A percentile compares a stretch with the other conserved stretches of the same genome.
Evolutionary conservation across 1,140 invertebrate species (phyloP).

Genomic region (Hyphantria cunea): DNA sequence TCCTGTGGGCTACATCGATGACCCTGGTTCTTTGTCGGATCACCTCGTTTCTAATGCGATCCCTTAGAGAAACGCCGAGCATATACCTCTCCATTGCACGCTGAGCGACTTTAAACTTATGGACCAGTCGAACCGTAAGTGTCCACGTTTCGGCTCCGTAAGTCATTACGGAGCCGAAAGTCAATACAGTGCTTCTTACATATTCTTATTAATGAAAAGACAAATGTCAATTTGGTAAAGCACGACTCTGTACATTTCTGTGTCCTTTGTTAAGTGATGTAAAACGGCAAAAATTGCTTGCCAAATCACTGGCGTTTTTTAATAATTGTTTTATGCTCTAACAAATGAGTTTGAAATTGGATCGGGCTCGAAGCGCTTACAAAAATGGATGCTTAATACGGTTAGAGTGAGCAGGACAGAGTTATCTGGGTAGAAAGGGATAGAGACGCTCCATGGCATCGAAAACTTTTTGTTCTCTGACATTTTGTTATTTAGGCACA

Average conservation of each 20-base stretch:
- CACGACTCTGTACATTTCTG: conserved; percentile 10
- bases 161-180: no score
- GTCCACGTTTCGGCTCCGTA: no score
- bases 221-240: background rate
- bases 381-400: conserved; percentile 79
- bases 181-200: no score
- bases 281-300: conserved; percentile 62
- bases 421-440: conserved; percentile 36
- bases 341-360: conserved; percentile 81
- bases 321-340: conserved; percentile 80
- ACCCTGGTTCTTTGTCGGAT: no score
- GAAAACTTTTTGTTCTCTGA: conserved; percentile 35
- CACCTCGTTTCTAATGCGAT: no score
- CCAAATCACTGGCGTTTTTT: conserved; percentile 78
- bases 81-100: no score
- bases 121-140: no score
- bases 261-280: conserved; percentile 29
- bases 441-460: conserved; percentile 9
- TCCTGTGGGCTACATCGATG: no score
- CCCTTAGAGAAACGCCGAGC: no score
- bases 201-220: background rate
- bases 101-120: no score
- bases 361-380: conserved; percentile 76
- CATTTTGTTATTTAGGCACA: conserved; percentile 35
- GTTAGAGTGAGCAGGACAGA: conserved; percentile 64